Conservation (phyloP, 2,113 vertebrate genomes). For the Poeciliopsis turrubarensis region DNA sequence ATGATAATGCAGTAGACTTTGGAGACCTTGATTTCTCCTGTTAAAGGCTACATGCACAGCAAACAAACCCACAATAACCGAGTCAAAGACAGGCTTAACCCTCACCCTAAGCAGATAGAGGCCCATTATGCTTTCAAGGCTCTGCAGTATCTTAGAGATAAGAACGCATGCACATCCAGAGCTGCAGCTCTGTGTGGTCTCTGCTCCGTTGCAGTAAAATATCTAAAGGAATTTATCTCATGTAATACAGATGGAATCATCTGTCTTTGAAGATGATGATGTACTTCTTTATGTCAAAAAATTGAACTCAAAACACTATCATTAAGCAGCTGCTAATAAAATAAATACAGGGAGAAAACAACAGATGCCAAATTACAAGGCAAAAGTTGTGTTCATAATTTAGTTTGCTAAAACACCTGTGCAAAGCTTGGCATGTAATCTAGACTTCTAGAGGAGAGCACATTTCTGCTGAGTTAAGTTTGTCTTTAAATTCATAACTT, state of each 20-base stretch:
- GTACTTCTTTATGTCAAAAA: not conserved
- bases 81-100: constrained; percentile 7
- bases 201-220: not conserved
- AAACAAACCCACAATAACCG: constrained; percentile 25
- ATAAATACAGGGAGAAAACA: not conserved
- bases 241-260: not conserved
- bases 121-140: constrained; percentile 24
- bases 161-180: constrained; percentile 14
- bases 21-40: constrained; percentile 5
- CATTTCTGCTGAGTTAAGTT: not conserved
- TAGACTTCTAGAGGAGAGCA: not conserved
- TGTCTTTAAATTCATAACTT: not conserved
- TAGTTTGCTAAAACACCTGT: not conserved
- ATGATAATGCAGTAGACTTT: constrained; percentile 38
- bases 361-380: not conserved
- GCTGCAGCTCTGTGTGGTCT: not conserved
- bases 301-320: not conserved
- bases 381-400: not conserved
- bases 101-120: constrained; percentile 22
- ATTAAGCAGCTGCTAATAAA: not conserved
- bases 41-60: constrained; percentile 21
- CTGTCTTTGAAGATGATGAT: not conserved
- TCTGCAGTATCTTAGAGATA: not conserved
- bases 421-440: not conserved
- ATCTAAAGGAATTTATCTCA: not conserved